Conservation (phyloP, 1,140 invertebrate genomes). For the Nasonia longicornis region DNA sequence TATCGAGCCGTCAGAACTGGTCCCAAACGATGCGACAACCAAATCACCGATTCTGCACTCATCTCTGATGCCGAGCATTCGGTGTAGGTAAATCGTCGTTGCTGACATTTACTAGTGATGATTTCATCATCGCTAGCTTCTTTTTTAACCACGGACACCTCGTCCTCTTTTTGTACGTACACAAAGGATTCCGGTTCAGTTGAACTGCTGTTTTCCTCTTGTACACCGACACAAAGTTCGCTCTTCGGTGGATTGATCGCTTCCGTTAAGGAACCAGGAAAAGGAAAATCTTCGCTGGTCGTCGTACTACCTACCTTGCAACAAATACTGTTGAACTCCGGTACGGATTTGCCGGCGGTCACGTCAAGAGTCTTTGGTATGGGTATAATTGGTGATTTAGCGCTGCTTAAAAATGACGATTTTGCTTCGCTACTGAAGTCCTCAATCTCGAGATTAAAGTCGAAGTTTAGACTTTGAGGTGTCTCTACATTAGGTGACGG, state of each 20-base stretch:
- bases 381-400: slow-evolving; percentile 73
- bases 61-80: slow-evolving; percentile 87
- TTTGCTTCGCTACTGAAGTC: slow-evolving; percentile 53
- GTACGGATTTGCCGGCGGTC: slow-evolving; percentile 60
- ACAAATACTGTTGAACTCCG: slow-evolving; percentile 72
- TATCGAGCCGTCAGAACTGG: slow-evolving; percentile 92
- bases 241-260: not conserved
- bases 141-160: not conserved
- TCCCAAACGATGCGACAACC: slow-evolving; percentile 93
- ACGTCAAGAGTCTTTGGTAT: slow-evolving; percentile 69
- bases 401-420: slow-evolving; percentile 52
- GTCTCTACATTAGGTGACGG: slow-evolving; percentile 44
- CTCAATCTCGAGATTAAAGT: slow-evolving; percentile 58
- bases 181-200: slow-evolving; percentile 34
- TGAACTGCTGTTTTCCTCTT: slow-evolving; percentile 31
- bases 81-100: slow-evolving; percentile 53
- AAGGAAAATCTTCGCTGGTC: slow-evolving; percentile 61
- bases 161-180: slow-evolving; percentile 32
- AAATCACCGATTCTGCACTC: slow-evolving; percentile 90
- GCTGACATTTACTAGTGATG: slow-evolving; percentile 18
- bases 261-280: slow-evolving; percentile 47
- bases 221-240: not conserved
- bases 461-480: slow-evolving; percentile 57
- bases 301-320: slow-evolving; percentile 74
- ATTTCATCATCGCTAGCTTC: slow-evolving; percentile 39